Conservation (phyloP, 2,797 vertebrate species). For the Gephyroberyx darwinii region DNA sequence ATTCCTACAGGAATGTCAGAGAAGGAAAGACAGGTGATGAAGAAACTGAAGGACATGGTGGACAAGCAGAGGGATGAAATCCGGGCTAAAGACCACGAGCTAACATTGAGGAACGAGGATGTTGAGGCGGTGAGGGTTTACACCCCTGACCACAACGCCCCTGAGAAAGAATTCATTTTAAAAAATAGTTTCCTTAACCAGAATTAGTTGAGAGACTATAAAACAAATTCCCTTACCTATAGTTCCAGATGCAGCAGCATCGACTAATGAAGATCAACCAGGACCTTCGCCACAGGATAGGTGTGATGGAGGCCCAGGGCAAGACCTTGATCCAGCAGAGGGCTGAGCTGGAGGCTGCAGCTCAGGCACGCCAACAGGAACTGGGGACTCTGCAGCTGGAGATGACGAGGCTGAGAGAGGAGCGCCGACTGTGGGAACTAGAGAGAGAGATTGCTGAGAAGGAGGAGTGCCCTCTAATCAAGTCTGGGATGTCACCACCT, state of each 20-base stretch:
- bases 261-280: slow-evolving; percentile 93
- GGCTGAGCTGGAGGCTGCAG: slow-evolving; percentile 87
- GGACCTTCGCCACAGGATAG: slow-evolving; percentile 87
- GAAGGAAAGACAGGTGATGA: slow-evolving; percentile 88
- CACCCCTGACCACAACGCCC: not conserved
- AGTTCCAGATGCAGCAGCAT: slow-evolving; percentile 95
- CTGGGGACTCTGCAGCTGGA: slow-evolving; percentile 82
- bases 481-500: slow-evolving; percentile 16
- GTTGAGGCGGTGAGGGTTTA: slow-evolving; percentile 87
- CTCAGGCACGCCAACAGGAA: slow-evolving; percentile 90
- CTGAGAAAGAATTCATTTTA: not conserved
- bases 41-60: slow-evolving; percentile 88
- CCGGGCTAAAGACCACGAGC: slow-evolving; percentile 89
- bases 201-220: not conserved
- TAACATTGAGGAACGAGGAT: slow-evolving; percentile 88
- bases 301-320: slow-evolving; percentile 88
- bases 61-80: slow-evolving; percentile 94
- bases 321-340: slow-evolving; percentile 91
- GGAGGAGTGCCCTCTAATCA: slow-evolving; percentile 16
- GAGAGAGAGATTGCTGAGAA: slow-evolving; percentile 50
- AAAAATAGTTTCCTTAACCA: not conserved
- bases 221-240: not conserved
- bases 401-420: slow-evolving; percentile 81
- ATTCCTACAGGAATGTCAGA: slow-evolving; percentile 85
- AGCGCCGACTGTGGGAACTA: slow-evolving; percentile 73